phyloP scores from a whole-genome alignment of 2,797 vertebrate species.

The Poecilia gillii region DNA sequence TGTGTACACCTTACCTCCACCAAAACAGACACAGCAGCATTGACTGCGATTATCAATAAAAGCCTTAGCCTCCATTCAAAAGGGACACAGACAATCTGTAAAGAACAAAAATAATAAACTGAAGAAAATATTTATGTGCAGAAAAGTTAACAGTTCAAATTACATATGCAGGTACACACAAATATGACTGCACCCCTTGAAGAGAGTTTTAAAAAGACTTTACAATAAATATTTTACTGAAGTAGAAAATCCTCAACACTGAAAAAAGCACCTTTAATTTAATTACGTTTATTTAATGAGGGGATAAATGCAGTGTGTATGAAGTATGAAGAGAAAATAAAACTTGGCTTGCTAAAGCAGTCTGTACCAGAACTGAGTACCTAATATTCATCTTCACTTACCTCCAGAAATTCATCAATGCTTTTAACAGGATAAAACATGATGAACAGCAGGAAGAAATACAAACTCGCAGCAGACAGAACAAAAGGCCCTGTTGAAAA shows the following conservation, averaged over 20 bases:
- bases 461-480: conserved; percentile 83
- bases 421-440: conserved; percentile 86
- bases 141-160: neutral
- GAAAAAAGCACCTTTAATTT: neutral
- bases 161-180: neutral
- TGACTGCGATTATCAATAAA: conserved; percentile 84
- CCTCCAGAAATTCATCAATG: conserved; percentile 87
- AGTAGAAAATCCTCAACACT: neutral
- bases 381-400: conserved; percentile 66
- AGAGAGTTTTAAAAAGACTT: neutral
- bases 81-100: conserved; percentile 92
- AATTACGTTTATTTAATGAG: neutral
- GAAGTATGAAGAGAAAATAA: neutral
- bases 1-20: conserved; percentile 87
- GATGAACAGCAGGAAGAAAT: conserved; percentile 88
- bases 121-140: neutral
- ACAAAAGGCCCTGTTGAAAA: conserved; percentile 86
- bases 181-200: neutral
- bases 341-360: neutral
- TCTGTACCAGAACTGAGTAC: neutral
- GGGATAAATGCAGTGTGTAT: neutral
- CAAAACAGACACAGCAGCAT: conserved; percentile 85
- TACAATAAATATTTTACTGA: neutral
- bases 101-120: conserved; percentile 7
- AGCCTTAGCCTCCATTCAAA: conserved; percentile 88